These are phyloP conservation scores for Chirona hameri DNA, from an alignment of 2,888 invertebrate species.

Conservation along the genomic window DNA sequence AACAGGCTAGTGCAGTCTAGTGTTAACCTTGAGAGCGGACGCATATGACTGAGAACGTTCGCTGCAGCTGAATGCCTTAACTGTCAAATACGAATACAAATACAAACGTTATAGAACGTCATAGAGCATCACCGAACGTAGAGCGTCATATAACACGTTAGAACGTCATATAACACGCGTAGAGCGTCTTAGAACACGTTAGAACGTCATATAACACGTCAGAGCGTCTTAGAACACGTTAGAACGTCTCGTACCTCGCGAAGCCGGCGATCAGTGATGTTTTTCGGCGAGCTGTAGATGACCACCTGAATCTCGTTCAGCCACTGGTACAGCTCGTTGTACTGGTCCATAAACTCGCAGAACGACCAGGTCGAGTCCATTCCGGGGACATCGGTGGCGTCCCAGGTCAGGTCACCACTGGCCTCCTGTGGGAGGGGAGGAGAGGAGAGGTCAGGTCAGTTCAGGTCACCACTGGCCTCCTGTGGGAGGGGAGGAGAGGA, in stretches of 20 bases:
- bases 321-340: constrained; percentile 76
- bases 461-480: constrained; percentile 74
- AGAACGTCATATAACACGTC: too few relatives aligned
- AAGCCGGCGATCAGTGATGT: constrained; percentile 62
- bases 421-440: constrained; percentile 59
- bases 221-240: too few relatives aligned
- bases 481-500: constrained; percentile 46
- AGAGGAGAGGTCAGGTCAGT: neutral
- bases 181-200: too few relatives aligned
- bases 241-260: constrained; percentile 57
- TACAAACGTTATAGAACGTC: too few relatives aligned
- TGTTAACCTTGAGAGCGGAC: too few relatives aligned
- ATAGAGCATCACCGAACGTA: too few relatives aligned
- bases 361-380: constrained; percentile 58
- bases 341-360: constrained; percentile 70
- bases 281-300: constrained; percentile 61
- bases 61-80: too few relatives aligned
- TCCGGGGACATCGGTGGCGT: constrained; percentile 22
- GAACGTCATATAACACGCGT: too few relatives aligned
- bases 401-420: constrained; percentile 65
- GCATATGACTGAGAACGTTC: too few relatives aligned
- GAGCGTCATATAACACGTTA: too few relatives aligned
- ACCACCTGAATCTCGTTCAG: constrained; percentile 72
- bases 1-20: too few relatives aligned
- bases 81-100: too few relatives aligned